phyloP scores from a whole-genome alignment of 2,888 invertebrate genomes.

The Germaria angustata region DNA sequence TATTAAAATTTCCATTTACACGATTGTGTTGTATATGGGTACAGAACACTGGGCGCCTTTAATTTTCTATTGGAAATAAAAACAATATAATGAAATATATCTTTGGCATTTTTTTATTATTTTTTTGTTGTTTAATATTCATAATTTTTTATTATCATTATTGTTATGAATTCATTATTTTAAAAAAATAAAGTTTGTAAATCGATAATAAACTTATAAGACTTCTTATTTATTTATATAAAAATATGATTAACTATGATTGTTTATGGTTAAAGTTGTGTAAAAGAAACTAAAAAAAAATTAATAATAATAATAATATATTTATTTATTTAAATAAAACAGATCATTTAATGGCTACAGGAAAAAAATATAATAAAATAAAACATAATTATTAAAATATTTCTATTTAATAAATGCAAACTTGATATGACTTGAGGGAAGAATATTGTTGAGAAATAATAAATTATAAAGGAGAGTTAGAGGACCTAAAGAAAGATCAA shows the following conservation, averaged over 20 bases:
- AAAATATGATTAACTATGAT: constrained; percentile 66
- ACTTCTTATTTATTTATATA: constrained; percentile 55
- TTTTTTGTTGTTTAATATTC: constrained; percentile 58
- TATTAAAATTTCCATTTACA: no score
- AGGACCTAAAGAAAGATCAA: not conserved
- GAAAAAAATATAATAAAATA: constrained; percentile 15
- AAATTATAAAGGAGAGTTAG: not conserved
- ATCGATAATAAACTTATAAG: constrained; percentile 61
- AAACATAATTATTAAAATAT: not conserved
- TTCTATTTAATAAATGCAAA: constrained; percentile 58
- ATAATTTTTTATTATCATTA: constrained; percentile 58
- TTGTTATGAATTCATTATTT: constrained; percentile 52
- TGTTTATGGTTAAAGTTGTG: constrained; percentile 47
- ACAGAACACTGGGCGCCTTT: no score
- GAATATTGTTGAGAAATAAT: not conserved
- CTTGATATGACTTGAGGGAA: constrained; percentile 59
- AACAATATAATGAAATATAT: constrained; percentile 61
- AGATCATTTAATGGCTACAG: constrained; percentile 47
- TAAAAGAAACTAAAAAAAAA: constrained; percentile 10
- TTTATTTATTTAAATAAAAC: constrained; percentile 44
- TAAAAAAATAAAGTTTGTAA: constrained; percentile 39
- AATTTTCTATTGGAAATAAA: constrained; percentile 29
- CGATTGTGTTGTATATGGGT: no score
- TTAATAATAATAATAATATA: not conserved
- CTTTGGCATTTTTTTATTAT: constrained; percentile 63